A percentile compares a stretch with the other conserved stretches of the same genome.
phyloP scores from a whole-genome alignment of 2,888 invertebrate species.

The Meghimatium bilineatum region DNA sequence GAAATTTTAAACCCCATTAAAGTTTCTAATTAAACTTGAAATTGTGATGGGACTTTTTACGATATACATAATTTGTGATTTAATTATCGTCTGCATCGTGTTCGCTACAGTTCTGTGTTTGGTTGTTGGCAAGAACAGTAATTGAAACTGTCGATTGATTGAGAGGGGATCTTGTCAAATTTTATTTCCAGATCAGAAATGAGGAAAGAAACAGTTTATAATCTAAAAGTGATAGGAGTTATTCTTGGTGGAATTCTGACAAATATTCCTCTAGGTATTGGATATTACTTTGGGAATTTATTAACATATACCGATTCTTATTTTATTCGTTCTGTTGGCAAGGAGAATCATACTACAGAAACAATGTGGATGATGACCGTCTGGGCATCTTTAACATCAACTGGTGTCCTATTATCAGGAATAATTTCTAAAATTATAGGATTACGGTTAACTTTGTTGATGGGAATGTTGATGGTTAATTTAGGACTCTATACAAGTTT shows the following conservation, averaged over 20 bases:
- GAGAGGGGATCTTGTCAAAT: no score
- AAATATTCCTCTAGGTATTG: neutral
- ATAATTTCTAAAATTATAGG: neutral
- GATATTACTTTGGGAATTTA: slow-evolving; percentile 8
- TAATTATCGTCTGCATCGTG: no score
- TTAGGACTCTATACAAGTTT: neutral
- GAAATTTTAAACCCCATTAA: no score
- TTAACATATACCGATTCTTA: slow-evolving; percentile 25
- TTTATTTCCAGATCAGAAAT: neutral
- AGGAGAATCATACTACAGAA: neutral
- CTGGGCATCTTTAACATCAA: no score
- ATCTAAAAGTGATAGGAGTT: neutral
- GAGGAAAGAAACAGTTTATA: neutral
- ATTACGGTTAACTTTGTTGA: neutral
- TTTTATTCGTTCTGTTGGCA: slow-evolving; percentile 3
- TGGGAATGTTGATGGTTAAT: slow-evolving; percentile 3
- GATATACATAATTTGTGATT: no score
- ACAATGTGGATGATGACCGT: slow-evolving; percentile 16
- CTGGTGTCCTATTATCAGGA: neutral
- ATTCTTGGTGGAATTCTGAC: slow-evolving; percentile 9
- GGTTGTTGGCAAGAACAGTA: no score
- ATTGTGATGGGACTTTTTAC: no score
- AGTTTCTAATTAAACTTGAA: no score
- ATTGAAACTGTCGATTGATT: no score
- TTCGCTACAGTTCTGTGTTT: no score